These are phyloP conservation scores for Aegypius monachus DNA, from an alignment of 2,113 vertebrate species.

Conservation along the genomic window DNA sequence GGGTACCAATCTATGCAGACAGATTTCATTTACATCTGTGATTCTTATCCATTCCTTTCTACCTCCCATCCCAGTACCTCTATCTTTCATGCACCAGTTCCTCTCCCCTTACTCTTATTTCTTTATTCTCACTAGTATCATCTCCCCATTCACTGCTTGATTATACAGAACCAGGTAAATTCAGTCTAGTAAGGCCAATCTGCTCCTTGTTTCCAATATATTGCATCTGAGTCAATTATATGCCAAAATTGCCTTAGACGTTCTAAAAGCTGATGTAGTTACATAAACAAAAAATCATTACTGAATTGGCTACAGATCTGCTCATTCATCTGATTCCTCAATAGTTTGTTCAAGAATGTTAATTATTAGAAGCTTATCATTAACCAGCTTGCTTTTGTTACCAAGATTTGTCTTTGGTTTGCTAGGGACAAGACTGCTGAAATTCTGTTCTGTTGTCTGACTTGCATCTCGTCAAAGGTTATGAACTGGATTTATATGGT, in stretches of 20 bases:
- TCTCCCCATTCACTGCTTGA: background rate
- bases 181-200: background rate
- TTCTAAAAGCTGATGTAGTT: background rate
- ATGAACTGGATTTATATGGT: background rate
- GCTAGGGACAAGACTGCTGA: background rate
- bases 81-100: background rate
- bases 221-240: background rate
- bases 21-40: background rate
- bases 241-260: background rate
- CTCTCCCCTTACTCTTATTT: background rate
- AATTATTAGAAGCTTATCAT: conserved; percentile 2
- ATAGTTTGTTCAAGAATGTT: background rate
- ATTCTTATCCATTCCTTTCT: background rate
- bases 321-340: background rate
- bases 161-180: background rate
- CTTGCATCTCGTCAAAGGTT: background rate
- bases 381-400: background rate
- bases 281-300: background rate
- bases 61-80: background rate
- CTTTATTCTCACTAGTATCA: background rate
- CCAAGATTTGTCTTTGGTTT: background rate
- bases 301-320: background rate
- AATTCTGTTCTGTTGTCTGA: background rate
- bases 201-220: background rate
- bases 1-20: background rate